phyloP scores from a whole-genome alignment of 2,888 invertebrate species.

The Caenorhabditis wallacei region DNA sequence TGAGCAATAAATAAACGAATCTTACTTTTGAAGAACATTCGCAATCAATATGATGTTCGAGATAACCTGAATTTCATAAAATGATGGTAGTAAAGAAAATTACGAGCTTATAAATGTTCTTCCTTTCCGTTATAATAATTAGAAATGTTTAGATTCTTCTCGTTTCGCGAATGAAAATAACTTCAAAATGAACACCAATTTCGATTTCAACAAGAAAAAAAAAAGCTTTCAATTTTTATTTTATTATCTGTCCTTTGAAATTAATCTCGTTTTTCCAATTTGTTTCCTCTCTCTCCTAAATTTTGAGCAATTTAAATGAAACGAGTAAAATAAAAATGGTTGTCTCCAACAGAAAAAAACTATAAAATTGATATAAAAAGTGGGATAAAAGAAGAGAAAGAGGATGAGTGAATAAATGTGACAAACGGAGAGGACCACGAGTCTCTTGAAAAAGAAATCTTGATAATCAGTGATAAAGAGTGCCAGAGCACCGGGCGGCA shows the following conservation, averaged over 20 bases:
- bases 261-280: slow-evolving; percentile 16
- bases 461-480: slow-evolving; percentile 54
- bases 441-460: slow-evolving; percentile 17
- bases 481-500: slow-evolving; percentile 34
- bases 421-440: slow-evolving; percentile 24
- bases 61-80: not conserved
- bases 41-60: too few species aligned
- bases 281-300: too few species aligned
- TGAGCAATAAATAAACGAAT: too few species aligned
- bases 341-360: not conserved
- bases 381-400: slow-evolving; percentile 15
- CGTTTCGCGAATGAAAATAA: too few species aligned
- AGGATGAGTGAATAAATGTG: slow-evolving; percentile 8
- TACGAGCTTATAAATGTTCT: too few species aligned
- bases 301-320: slow-evolving; percentile 14
- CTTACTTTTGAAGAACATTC: not conserved
- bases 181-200: too few species aligned
- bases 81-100: too few species aligned
- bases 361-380: slow-evolving; percentile 47
- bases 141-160: too few species aligned
- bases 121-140: too few species aligned
- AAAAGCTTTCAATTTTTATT: slow-evolving; percentile 1
- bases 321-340: slow-evolving; percentile 14
- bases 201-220: too few species aligned
- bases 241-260: slow-evolving; percentile 6